A percentile compares a stretch with the other conserved stretches of the same genome.
These are phyloP conservation scores for Phoebastria nigripes DNA, from an alignment of 2,797 vertebrate species.

Conservation along the genomic window DNA sequence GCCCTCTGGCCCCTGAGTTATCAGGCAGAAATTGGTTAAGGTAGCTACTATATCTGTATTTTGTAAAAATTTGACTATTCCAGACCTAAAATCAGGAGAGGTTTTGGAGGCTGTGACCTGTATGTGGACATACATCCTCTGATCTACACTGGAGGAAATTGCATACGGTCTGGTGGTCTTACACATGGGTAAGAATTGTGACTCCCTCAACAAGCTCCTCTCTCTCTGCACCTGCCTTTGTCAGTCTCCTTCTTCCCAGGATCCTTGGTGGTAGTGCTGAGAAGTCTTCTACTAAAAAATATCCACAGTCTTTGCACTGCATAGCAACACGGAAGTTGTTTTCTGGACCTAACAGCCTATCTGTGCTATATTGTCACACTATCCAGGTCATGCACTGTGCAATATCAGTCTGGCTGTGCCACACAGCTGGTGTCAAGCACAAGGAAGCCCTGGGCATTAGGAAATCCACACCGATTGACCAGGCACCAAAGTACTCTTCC, in stretches of 20 bases:
- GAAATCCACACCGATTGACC: not conserved
- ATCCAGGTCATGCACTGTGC: not conserved
- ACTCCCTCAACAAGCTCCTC: not conserved
- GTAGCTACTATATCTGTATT: not conserved
- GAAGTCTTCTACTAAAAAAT: not conserved
- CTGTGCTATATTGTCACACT: not conserved
- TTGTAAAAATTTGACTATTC: not conserved
- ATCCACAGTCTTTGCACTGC: not conserved
- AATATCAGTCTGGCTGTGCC: not conserved
- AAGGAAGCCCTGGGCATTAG: not conserved
- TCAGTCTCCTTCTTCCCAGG: not conserved
- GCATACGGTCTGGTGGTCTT: not conserved
- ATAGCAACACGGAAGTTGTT: not conserved
- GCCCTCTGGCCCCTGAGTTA: not conserved
- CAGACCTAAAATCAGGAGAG: not conserved
- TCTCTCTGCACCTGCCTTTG: rapidly evolving
- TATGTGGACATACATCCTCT: not conserved
- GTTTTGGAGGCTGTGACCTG: not conserved
- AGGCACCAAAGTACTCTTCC: not conserved
- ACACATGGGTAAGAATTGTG: not conserved
- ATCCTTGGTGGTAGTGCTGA: not conserved
- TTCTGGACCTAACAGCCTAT: not conserved
- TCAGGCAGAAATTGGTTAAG: not conserved
- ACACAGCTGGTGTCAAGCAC: not conserved
- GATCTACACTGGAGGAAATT: not conserved